Evolutionary conservation across 2,113 vertebrate genomes (phyloP).

Genomic region (Jaculus jaculus): DNA sequence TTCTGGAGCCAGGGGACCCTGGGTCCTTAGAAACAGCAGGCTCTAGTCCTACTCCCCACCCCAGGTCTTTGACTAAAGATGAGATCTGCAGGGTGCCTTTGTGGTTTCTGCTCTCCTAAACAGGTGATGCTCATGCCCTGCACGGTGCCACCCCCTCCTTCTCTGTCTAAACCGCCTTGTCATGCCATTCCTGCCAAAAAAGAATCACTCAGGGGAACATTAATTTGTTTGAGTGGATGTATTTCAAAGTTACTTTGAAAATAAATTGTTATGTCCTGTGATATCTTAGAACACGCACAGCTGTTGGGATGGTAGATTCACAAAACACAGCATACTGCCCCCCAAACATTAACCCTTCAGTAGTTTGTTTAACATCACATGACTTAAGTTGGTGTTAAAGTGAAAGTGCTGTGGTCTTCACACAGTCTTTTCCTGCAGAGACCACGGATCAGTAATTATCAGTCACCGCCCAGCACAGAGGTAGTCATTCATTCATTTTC

Average conservation of each 20-base stretch:
- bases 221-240: neutral
- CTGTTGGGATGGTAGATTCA: neutral
- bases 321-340: neutral
- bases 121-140: neutral
- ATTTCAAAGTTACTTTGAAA: slow-evolving; percentile 17
- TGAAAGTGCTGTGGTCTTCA: neutral
- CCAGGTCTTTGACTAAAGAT: neutral
- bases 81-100: neutral
- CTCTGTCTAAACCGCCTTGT: neutral
- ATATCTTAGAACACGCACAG: neutral
- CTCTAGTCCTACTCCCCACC: rapidly evolving
- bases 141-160: too few relatives aligned
- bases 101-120: neutral
- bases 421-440: neutral
- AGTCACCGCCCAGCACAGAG: neutral
- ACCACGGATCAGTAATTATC: neutral
- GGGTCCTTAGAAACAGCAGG: neutral
- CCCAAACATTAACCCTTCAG: neutral
- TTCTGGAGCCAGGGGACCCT: rapidly evolving
- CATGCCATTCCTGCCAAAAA: neutral
- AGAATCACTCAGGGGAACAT: neutral
- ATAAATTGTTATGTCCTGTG: neutral
- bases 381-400: neutral
- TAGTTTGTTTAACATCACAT: neutral
- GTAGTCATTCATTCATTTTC: neutral